phyloP scores from a whole-genome alignment of 2,888 invertebrate genomes.

The Cheilosia variabilis region DNA sequence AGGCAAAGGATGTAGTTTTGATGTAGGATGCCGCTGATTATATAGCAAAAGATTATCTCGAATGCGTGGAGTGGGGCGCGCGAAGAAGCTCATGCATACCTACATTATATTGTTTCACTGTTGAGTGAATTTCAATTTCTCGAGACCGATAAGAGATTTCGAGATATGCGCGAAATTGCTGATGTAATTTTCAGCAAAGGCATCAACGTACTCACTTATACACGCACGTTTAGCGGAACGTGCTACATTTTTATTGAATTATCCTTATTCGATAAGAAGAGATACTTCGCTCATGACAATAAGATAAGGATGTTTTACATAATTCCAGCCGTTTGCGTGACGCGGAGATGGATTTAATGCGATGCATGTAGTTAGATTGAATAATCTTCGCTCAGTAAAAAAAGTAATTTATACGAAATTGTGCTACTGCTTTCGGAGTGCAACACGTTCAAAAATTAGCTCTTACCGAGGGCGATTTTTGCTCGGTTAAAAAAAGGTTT shows the following conservation, averaged over 20 bases:
- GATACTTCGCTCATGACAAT: slow-evolving; percentile 61
- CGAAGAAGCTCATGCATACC: not conserved
- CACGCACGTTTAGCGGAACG: slow-evolving; percentile 10
- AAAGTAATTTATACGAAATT: too few relatives aligned
- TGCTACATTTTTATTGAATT: slow-evolving; percentile 64
- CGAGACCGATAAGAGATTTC: slow-evolving; percentile 12
- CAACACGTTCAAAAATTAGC: too few relatives aligned
- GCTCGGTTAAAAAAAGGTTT: too few relatives aligned
- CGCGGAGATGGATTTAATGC: not conserved
- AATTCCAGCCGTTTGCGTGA: slow-evolving; percentile 8
- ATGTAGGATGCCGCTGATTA: slow-evolving; percentile 30
- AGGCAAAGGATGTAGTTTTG: slow-evolving; percentile 23
- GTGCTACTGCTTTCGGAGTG: too few relatives aligned
- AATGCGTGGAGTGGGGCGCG: slow-evolving; percentile 2
- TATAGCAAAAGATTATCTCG: not conserved
- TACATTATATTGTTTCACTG: slow-evolving; percentile 46
- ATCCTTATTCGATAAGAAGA: slow-evolving; percentile 50
- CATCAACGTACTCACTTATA: not conserved
- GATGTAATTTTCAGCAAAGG: slow-evolving; percentile 40
- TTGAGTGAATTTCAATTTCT: slow-evolving; percentile 39
- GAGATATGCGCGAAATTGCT: slow-evolving; percentile 48
- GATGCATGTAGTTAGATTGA: not conserved
- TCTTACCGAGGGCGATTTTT: too few relatives aligned
- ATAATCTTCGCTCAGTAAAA: too few relatives aligned
- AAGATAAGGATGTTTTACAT: slow-evolving; percentile 58